These are phyloP conservation scores for Drosophila gaucha DNA, from an alignment of 2,888 invertebrate species.

Conservation along the genomic window DNA sequence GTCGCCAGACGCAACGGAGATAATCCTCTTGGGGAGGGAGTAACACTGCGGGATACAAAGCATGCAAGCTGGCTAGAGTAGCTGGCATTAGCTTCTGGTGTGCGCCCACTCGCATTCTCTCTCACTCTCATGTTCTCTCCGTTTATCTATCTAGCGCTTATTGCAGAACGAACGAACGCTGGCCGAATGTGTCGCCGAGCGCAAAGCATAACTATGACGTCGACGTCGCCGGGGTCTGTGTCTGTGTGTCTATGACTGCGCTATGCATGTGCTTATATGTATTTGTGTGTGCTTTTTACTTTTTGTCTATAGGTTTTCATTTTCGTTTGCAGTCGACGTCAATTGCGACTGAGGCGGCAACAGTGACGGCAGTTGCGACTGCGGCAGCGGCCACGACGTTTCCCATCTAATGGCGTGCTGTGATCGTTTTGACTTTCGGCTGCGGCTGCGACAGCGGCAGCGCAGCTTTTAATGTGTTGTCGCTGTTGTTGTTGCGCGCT, in stretches of 20 bases:
- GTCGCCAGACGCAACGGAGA: slow-evolving; percentile 55
- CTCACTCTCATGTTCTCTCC: slow-evolving; percentile 21
- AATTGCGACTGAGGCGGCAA: slow-evolving; percentile 10
- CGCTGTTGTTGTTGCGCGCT: slow-evolving; percentile 51
- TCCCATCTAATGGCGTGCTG: slow-evolving; percentile 36
- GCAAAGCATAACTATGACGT: slow-evolving; percentile 74
- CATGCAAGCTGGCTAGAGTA: slow-evolving; percentile 34
- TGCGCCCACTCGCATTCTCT: slow-evolving; percentile 43
- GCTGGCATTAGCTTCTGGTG: slow-evolving; percentile 46
- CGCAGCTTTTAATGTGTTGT: slow-evolving; percentile 43
- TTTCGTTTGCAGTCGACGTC: slow-evolving; percentile 72
- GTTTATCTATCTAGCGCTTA: slow-evolving; percentile 49
- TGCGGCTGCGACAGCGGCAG: slow-evolving; percentile 20
- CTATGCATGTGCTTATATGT: slow-evolving; percentile 35
- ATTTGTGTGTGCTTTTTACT: slow-evolving; percentile 46
- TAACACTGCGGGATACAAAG: slow-evolving; percentile 22
- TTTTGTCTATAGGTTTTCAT: slow-evolving; percentile 79
- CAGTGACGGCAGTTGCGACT: slow-evolving; percentile 4
- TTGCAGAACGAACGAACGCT: slow-evolving; percentile 40
- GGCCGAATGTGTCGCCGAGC: slow-evolving; percentile 46
- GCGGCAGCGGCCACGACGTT: slow-evolving; percentile 22
- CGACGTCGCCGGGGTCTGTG: slow-evolving; percentile 49
- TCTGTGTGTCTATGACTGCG: slow-evolving; percentile 38
- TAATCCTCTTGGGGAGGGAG: slow-evolving; percentile 31
- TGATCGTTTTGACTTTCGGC: slow-evolving; percentile 54